Percentiles rank a stretch among this genome's conserved stretches.
These are phyloP conservation scores for Vombatus ursinus DNA, from an alignment of 2,113 vertebrate species.

Conservation along the genomic window DNA sequence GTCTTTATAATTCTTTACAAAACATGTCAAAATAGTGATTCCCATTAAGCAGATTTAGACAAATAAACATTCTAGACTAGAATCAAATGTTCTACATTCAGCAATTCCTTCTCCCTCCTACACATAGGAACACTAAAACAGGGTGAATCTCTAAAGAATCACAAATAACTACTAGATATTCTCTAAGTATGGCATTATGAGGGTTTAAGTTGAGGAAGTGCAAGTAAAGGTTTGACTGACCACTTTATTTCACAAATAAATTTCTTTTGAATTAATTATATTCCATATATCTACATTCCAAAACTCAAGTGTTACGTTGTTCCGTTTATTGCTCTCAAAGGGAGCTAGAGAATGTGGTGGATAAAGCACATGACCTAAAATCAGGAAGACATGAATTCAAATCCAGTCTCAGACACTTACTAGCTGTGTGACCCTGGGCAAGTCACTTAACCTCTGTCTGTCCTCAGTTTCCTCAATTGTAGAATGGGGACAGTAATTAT, in stretches of 20 bases:
- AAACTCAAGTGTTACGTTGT: too few relatives aligned
- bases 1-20: neutral
- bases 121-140: neutral
- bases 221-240: neutral
- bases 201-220: fast-evolving
- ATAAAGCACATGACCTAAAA: neutral
- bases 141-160: neutral
- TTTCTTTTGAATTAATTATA: neutral
- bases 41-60: neutral
- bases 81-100: neutral
- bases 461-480: neutral
- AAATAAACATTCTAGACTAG: too few relatives aligned
- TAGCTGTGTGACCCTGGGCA: neutral
- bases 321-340: neutral
- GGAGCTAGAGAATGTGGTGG: neutral
- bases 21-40: neutral
- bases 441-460: neutral
- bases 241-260: neutral
- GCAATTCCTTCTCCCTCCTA: neutral
- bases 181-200: fast-evolving
- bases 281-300: neutral
- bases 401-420: neutral
- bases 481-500: neutral
- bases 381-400: neutral
- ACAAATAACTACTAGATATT: too few relatives aligned